Evolutionary conservation across 1,140 invertebrate species (phyloP).

Genomic region (Dendroctonus ponderosae): DNA sequence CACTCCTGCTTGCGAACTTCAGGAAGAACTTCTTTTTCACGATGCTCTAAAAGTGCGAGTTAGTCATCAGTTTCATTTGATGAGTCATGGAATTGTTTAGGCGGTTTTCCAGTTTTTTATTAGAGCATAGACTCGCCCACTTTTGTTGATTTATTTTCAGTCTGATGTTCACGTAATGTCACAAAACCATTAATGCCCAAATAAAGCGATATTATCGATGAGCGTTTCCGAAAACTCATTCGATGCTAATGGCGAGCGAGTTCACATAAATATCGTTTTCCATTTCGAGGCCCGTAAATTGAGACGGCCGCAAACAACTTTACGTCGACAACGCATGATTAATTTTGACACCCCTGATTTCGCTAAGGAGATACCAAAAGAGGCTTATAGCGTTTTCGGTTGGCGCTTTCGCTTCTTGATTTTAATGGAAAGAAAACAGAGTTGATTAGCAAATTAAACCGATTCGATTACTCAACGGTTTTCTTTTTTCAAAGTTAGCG

Average conservation of each 20-base stretch:
- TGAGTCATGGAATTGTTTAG: too few species aligned
- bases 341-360: conserved; percentile 39
- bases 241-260: conserved; percentile 18
- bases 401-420: conserved; percentile 21
- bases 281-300: conserved; percentile 32
- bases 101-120: too few species aligned
- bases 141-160: too few species aligned
- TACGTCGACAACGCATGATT: conserved; percentile 38
- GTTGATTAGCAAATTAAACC: conserved; percentile 1
- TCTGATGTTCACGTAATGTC: too few species aligned
- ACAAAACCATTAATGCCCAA: too few species aligned
- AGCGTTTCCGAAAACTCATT: conserved; percentile 20
- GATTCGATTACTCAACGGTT: not conserved
- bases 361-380: conserved; percentile 23
- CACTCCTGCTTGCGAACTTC: too few species aligned
- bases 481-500: too few species aligned
- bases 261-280: conserved; percentile 42
- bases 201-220: too few species aligned
- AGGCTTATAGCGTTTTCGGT: conserved; percentile 11
- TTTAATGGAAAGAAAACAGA: conserved; percentile 11
- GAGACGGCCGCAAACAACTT: conserved; percentile 36
- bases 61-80: too few species aligned
- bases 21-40: too few species aligned
- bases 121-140: too few species aligned
- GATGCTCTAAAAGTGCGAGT: too few species aligned